Evolutionary conservation across 2,113 vertebrate species (phyloP), one percentile per base, ranked within the genome.

Genomic region (Ictidomys tridecemlineatus): DNA sequence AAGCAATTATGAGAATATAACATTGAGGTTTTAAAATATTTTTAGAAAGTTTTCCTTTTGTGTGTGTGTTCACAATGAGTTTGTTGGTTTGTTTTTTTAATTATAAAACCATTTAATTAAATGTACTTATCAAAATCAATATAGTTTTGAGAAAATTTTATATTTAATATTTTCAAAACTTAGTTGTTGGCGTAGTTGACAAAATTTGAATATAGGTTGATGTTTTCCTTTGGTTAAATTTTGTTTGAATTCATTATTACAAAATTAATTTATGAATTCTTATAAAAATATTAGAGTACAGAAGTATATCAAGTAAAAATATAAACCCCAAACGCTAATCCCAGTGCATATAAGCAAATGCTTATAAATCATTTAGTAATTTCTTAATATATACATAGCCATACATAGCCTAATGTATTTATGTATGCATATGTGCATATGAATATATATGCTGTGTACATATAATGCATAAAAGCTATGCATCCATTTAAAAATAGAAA

Each of bases 401-500:
- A 58, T 51, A 45, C 42, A 34, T 85, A 77, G 6, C 16, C 24
- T 53, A 37, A 30, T 67, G 2, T 85, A 85, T 82, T 77, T 70
- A 78, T 73, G 67, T 82, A 67, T 87, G 69, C 20, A 48, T 61
- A 39, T 48, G 18, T 30, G 0, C 73, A 22, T 83, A n/a, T 53
- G 3, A 4, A 34, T 76, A 30, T 67, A 34, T 53, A 30, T 89
- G 2, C 4, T 65, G 4, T 67, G 11, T 76, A 30, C 30, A 69
- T 42, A 32, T 85, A 80, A 76, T 83, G 17, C 58, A 78, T 13
- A 11, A 79, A 48, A 53, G 39, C 37, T 90, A 76, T 45, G 32
- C 8, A 30, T 56, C 92, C 22, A 91, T 83, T 94, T 88, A 42
- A 93, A 92, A 89, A 89, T 80, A 51, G 13, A 89, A 85, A 91